Evolutionary conservation across 2,113 vertebrate genomes (phyloP).

Genomic region (Elaphurus davidianus): DNA sequence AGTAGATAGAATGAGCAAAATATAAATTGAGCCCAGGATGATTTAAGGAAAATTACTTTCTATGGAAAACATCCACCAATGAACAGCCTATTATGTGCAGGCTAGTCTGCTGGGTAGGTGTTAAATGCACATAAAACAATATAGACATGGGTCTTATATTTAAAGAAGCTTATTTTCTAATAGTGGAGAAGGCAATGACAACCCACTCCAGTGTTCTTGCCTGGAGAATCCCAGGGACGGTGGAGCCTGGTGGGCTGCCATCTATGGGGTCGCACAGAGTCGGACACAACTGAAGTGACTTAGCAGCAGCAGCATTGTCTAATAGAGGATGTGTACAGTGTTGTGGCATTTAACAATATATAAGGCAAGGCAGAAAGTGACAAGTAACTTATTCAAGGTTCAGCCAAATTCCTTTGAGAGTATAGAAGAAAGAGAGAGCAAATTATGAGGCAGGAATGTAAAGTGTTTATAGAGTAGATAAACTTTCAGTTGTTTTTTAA

Average conservation of each 20-base stretch:
- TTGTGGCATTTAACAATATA: background rate
- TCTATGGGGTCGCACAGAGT: too few species aligned
- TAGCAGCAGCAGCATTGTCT: background rate
- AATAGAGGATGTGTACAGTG: background rate
- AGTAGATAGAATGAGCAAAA: background rate
- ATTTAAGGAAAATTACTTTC: background rate
- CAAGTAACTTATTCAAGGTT: background rate
- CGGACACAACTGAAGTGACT: too few species aligned
- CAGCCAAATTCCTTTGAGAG: background rate
- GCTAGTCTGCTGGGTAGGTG: background rate
- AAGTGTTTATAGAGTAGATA: background rate
- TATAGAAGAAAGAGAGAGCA: background rate
- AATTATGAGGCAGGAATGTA: background rate
- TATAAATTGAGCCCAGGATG: background rate
- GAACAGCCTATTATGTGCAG: background rate
- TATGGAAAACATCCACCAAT: background rate
- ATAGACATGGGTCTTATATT: background rate
- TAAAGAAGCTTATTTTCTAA: background rate
- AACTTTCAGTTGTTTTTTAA: background rate
- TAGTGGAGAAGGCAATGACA: too few species aligned
- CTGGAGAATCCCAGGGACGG: too few species aligned
- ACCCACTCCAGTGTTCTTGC: too few species aligned
- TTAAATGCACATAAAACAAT: background rate
- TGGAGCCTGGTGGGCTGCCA: too few species aligned
- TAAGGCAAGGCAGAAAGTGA: background rate